phyloP scores from a whole-genome alignment of 2,888 invertebrate species.

The Apamea anceps region DNA sequence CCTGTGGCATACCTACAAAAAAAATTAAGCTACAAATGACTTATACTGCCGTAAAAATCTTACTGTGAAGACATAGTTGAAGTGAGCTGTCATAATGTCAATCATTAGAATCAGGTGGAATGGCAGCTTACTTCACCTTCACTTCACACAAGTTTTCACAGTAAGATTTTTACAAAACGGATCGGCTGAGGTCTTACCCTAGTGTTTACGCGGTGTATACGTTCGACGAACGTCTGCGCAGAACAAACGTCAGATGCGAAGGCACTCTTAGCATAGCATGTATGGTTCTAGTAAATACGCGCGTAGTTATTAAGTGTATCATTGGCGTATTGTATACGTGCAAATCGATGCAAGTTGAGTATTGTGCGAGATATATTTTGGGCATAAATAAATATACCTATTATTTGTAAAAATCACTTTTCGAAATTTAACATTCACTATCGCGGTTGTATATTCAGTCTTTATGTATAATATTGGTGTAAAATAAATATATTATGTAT shows the following conservation, averaged over 20 bases:
- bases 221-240: neutral
- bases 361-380: slow-evolving; percentile 16
- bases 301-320: neutral
- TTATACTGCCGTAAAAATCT: neutral
- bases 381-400: neutral
- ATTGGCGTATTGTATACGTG: neutral
- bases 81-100: neutral
- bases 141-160: neutral
- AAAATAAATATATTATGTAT: neutral
- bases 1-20: neutral
- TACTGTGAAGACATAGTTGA: neutral
- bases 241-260: neutral
- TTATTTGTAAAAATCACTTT: slow-evolving; percentile 2
- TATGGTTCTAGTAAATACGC: neutral
- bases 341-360: neutral
- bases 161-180: neutral
- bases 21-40: neutral
- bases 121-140: neutral
- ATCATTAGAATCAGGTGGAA: neutral
- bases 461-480: slow-evolving; percentile 2
- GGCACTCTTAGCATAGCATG: neutral
- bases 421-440: slow-evolving; percentile 43
- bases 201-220: slow-evolving; percentile 2
- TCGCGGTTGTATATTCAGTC: slow-evolving; percentile 54
- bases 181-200: neutral